Evolutionary conservation across 37 sponge, comb jelly and placozoan genomes (phyloP).

Genomic region (Agelas oroides): DNA sequence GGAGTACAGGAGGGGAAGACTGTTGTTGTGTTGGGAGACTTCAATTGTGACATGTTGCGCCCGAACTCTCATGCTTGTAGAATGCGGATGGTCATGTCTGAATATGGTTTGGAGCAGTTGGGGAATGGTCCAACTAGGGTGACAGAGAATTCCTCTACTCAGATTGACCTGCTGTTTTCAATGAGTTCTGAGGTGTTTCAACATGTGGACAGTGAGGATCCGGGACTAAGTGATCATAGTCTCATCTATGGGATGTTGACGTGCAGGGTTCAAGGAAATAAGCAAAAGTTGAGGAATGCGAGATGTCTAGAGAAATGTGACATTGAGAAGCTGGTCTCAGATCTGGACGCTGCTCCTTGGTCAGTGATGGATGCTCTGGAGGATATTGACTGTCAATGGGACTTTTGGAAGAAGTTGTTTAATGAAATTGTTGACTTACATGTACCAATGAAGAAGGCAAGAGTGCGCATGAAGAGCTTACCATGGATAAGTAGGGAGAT

Average conservation of each 20-base stretch:
- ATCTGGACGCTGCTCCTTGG: constrained; percentile 31
- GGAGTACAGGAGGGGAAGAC: too few relatives aligned
- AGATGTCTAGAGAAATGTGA: too few relatives aligned
- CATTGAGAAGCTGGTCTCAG: not conserved
- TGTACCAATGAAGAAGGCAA: too few relatives aligned
- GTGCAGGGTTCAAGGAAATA: not conserved
- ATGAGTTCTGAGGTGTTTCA: not conserved
- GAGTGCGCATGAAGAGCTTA: too few relatives aligned
- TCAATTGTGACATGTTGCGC: not conserved
- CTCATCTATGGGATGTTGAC: constrained; percentile 22
- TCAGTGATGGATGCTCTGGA: constrained; percentile 26
- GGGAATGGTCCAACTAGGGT: constrained; percentile 2
- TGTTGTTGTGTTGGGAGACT: too few relatives aligned
- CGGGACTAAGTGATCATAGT: constrained; percentile 30
- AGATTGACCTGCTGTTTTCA: constrained; percentile 20
- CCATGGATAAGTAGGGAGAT: too few relatives aligned
- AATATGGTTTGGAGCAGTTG: constrained; percentile 12
- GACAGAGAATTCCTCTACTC: constrained; percentile 15
- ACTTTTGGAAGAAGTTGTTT: constrained; percentile 30
- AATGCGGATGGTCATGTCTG: not conserved
- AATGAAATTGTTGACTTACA: not conserved
- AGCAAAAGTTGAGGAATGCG: too few relatives aligned
- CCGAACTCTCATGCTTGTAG: not conserved
- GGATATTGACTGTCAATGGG: constrained; percentile 29
- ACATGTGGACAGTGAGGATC: not conserved